phyloP scores from a whole-genome alignment of 2,797 vertebrate genomes.

The Petrocephalus schoutedeni region DNA sequence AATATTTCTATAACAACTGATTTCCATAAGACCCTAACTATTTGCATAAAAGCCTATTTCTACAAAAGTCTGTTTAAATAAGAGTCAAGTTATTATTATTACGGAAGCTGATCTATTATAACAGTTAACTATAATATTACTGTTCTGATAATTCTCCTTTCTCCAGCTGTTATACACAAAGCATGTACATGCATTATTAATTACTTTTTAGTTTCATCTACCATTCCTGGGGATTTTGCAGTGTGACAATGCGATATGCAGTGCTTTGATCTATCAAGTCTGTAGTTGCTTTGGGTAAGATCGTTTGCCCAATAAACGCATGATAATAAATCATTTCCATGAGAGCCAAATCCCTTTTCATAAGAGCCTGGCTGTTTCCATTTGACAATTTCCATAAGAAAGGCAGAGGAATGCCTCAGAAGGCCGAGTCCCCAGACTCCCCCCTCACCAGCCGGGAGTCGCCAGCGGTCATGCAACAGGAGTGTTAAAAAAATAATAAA shows the following conservation, averaged over 20 bases:
- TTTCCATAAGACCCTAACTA: no score
- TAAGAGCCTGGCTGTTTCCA: neutral
- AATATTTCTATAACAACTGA: no score
- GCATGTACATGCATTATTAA: neutral
- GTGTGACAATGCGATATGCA: neutral
- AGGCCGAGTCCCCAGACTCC: neutral
- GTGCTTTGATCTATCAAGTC: neutral
- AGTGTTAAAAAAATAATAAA: neutral
- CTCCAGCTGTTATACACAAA: neutral
- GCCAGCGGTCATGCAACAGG: neutral
- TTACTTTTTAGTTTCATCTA: neutral
- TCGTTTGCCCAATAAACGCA: neutral
- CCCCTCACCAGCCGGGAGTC: neutral
- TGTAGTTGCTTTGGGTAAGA: neutral
- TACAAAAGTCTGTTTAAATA: neutral
- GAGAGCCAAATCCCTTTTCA: neutral
- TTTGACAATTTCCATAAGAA: constrained; percentile 26
- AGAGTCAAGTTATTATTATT: neutral
- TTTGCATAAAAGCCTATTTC: neutral
- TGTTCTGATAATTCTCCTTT: neutral
- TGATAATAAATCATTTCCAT: constrained; percentile 14
- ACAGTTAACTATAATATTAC: neutral
- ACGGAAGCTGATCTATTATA: neutral
- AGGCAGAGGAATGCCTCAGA: neutral
- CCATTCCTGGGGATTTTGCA: neutral